These are phyloP conservation scores for Camptogramma bilineatum DNA, from an alignment of 2,888 invertebrate species.

Conservation along the genomic window DNA sequence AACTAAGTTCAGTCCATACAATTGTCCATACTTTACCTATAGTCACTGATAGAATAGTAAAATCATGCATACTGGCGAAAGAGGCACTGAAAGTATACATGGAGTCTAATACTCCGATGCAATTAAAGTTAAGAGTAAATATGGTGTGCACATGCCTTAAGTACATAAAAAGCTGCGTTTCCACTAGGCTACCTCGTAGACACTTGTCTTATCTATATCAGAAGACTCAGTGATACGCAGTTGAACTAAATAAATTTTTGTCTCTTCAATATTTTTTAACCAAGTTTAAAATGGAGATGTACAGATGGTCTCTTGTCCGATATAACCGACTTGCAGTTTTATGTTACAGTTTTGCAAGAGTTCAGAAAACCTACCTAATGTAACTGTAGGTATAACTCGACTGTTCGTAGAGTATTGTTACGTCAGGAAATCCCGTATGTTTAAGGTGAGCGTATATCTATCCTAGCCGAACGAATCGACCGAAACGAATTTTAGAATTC, in stretches of 20 bases:
- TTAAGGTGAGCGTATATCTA: no score
- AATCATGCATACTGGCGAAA: no score
- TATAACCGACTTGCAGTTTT: background rate
- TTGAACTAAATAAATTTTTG: background rate
- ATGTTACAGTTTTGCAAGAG: background rate
- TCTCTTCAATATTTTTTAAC: background rate
- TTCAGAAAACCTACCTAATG: conserved; percentile 1
- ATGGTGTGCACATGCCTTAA: background rate
- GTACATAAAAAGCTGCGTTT: background rate
- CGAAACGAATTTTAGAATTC: no score
- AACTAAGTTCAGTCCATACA: no score
- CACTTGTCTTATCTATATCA: background rate
- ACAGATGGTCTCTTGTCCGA: conserved; percentile 3
- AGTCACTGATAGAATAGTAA: no score
- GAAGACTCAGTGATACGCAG: background rate
- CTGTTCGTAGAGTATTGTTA: conserved; percentile 5
- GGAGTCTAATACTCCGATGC: no score
- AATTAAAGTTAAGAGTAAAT: background rate
- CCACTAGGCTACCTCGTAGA: background rate
- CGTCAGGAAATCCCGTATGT: background rate
- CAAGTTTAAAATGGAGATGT: background rate
- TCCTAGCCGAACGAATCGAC: no score
- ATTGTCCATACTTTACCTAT: no score
- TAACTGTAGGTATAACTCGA: conserved; percentile 3
- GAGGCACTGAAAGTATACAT: no score